phyloP scores from a whole-genome alignment of 2,888 invertebrate genomes.

The Eupithecia inturbata region DNA sequence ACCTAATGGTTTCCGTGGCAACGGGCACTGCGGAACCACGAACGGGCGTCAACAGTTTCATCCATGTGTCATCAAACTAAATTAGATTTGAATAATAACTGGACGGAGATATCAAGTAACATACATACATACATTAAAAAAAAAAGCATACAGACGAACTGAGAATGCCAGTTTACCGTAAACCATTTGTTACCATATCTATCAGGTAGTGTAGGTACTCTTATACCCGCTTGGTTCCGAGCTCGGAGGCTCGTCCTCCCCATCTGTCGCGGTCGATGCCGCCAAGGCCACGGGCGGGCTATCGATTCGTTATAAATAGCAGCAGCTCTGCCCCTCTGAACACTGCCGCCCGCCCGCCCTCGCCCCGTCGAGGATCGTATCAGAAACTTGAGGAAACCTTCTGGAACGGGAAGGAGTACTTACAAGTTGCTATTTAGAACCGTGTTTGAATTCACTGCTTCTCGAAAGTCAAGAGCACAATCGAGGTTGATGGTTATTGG shows the following conservation, averaged over 20 bases:
- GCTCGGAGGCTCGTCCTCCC: conserved; percentile 73
- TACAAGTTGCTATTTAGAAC: background rate
- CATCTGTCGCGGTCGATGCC: conserved; percentile 69
- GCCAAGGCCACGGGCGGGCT: conserved; percentile 81
- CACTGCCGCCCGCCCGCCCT: conserved; percentile 43
- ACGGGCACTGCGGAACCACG: no score
- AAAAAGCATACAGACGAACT: no score
- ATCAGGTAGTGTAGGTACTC: background rate
- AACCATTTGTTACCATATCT: conserved; percentile 4
- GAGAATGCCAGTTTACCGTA: background rate
- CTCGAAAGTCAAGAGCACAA: background rate
- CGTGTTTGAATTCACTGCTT: background rate
- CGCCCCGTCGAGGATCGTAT: conserved; percentile 27
- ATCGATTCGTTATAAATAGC: conserved; percentile 82
- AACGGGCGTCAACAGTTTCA: no score
- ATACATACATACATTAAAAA: no score
- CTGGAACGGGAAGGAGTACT: background rate
- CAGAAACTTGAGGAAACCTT: background rate
- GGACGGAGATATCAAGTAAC: no score
- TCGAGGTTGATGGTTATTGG: background rate
- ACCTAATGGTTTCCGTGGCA: no score
- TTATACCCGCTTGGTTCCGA: background rate
- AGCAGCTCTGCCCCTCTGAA: conserved; percentile 62
- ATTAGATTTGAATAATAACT: no score
- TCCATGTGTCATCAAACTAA: no score